Base-by-base conservation (phyloP, 2,113 vertebrate genomes). In the Catagonus wagneri region DNA sequence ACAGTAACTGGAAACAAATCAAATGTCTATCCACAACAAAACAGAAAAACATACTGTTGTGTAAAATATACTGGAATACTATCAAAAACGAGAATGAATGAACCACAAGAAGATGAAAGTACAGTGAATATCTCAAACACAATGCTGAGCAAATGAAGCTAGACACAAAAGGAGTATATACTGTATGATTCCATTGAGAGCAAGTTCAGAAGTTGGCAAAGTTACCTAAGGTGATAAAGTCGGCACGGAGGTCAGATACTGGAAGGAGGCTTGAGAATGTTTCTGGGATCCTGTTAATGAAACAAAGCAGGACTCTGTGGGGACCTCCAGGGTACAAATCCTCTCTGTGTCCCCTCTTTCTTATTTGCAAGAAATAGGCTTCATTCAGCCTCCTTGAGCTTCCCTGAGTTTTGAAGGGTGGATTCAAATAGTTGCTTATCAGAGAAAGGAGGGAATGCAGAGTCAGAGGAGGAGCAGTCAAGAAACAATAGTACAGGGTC, bases 161-260 rank as follows among this genome's bases (percentile, higher is more conserved):
- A 90, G 54, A 80, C n/a, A 69, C 25, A 25, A 79, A 89, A 50
- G 52, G 32, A 22, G 39, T 25, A 23, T 19, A 11, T 12, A 16
- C 25, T 71, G 4, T 19, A 7, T 0, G 1, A 65, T 23, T 83
- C 15, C 3, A 32, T 4, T 56, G 36, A 54, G 7, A 54, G 0
- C 39, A 84, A 87, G 50, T 54, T 61, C 88, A 80, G 71, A 95
- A 94, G 29, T 22, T 56, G 61, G 52, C 25, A 81, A 54, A 83
- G 34, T 60, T 32, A 52, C 7, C 39, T 66, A 63, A 87, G 15
- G 16, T 65, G 68, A 66, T 13, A 29, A 66, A 76, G 1, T 63
- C 61, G 3, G 20, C 15, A 54, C 0, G 68, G 17, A 72, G 29
- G 56, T 52, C 20, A 76, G 14, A 16, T 1, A 50, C 36, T 29